Conservation (phyloP, 2,797 vertebrate genomes). For the Psittacula echo region DNA sequence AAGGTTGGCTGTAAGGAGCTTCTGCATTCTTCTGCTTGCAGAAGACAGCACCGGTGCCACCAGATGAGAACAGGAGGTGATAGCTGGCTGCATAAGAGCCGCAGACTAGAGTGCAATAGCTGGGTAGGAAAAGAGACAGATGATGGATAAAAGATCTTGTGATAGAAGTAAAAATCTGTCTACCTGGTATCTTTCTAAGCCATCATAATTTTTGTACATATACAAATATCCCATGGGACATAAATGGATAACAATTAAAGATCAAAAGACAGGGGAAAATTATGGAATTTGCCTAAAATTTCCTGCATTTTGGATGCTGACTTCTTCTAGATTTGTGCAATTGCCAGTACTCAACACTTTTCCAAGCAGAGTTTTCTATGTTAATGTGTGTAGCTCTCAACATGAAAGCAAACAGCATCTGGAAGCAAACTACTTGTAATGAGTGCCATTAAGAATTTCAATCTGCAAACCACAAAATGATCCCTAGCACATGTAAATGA, state of each 20-base stretch:
- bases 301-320: not conserved
- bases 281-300: not conserved
- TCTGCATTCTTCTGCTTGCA: not conserved
- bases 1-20: not conserved
- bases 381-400: not conserved
- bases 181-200: not conserved
- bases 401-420: conserved; percentile 34
- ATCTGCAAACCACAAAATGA: conserved; percentile 4
- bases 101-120: not conserved
- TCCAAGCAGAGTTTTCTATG: not conserved
- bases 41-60: not conserved
- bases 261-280: not conserved
- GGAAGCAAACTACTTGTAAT: conserved; percentile 4
- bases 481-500: not conserved
- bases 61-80: not conserved
- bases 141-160: not conserved
- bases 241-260: not conserved
- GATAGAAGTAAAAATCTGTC: not conserved
- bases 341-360: not conserved
- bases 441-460: conserved; percentile 23
- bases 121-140: not conserved
- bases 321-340: not conserved
- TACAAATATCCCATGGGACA: not conserved
- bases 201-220: not conserved
- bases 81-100: not conserved